Evolutionary conservation across 2,888 invertebrate species (phyloP), one percentile per base, ranked within the genome.

Genomic region (Phrixothrix hirtus): DNA sequence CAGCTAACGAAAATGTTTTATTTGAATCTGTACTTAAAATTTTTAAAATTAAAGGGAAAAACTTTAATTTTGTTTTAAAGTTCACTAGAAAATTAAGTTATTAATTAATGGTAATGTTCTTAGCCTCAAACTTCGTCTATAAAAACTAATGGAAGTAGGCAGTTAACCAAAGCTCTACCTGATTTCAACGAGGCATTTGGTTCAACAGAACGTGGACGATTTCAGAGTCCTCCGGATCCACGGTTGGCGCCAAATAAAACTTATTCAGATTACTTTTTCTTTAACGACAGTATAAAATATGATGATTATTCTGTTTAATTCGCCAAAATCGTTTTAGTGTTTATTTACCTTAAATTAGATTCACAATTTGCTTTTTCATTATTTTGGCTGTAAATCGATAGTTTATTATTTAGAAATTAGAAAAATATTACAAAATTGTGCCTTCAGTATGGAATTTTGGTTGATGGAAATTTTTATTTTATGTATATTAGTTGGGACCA

Each of bases 141-240:
- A 38, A 47, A 39, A 34, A 36, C 29, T 35, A 51, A 46, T 35
- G 45, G 26, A 29, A 49, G 34, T 25, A 53, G 29, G 30, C 48
- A 54, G 21, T 52, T 65, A 14, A 57, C 37, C 30, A 75, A 74
- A 45, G 87, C 89, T 3, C 73, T 90, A 51, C 89, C 89, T 3
- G 89, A 89, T 34, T 91, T 91, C 70, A 89, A 89, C 70, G 90
- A 90, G 76, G 89, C 91, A 1, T 91, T 91, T 71, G 91, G 91
- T 15, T 88, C 89, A 16, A 91, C 91, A 14, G 91, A 90, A 75
- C 87, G 91, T 59, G 91, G 91, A n/a, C 84, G 88, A 58, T 91
- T 90, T 62, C 74, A 73, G 44, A 73, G 74, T 59, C 73, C 72
- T n/a, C 74, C 75, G 2, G 72, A 72, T 61, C 69, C 71, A 25